Conservation (phyloP, 2,113 vertebrate genomes). For the Scytalopus superciliaris region DNA sequence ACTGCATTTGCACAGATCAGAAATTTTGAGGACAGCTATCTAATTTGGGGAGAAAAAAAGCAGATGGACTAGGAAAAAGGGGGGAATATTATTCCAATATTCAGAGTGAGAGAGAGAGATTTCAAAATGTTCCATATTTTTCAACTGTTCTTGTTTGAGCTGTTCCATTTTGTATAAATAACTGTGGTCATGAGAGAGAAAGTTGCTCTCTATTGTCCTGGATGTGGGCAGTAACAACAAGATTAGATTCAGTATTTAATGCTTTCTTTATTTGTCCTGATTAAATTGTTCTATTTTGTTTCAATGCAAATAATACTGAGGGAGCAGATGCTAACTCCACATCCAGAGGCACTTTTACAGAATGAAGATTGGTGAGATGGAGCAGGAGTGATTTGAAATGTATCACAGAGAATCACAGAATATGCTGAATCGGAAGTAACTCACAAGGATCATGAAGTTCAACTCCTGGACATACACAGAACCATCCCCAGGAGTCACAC, state of each 20-base stretch:
- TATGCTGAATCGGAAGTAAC: not conserved
- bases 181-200: not conserved
- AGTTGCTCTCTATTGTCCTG: not conserved
- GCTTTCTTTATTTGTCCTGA: not conserved
- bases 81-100: not conserved
- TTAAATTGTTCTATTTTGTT: not conserved
- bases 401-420: not conserved
- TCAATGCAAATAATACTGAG: not conserved
- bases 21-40: not conserved
- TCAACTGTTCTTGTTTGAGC: not conserved
- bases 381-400: not conserved
- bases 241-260: not conserved
- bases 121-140: not conserved
- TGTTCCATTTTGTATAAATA: not conserved
- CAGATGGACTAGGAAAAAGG: not conserved
- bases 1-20: not conserved
- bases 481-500: not conserved
- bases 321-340: not conserved
- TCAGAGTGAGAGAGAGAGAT: accelerated
- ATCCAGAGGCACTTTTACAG: not conserved
- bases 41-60: not conserved
- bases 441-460: not conserved
- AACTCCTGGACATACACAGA: not conserved
- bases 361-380: not conserved
- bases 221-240: not conserved